These are phyloP conservation scores for Esox niger DNA, from an alignment of 2,113 vertebrate genomes.

Conservation along the genomic window DNA sequence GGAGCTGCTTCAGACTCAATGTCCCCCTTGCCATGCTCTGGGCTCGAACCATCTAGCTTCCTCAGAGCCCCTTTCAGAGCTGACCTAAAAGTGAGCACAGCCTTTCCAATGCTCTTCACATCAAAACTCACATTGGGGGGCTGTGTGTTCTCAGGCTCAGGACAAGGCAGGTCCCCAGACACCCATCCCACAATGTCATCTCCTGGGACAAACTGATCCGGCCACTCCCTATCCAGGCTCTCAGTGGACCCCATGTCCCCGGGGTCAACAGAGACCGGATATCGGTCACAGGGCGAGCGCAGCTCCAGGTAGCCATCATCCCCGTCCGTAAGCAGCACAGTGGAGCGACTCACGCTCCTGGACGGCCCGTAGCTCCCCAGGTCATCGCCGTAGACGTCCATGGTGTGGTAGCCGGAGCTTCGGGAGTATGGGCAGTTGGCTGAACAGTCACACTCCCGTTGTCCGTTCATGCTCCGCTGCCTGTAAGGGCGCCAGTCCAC, in stretches of 20 bases:
- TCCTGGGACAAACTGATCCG: conserved; percentile 40
- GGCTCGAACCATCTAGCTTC: conserved; percentile 72
- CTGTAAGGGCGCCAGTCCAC: conserved; percentile 47
- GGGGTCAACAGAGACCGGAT: conserved; percentile 50
- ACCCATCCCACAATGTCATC: conserved; percentile 42
- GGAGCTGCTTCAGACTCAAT: conserved; percentile 10
- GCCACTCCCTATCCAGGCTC: conserved; percentile 60
- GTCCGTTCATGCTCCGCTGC: conserved; percentile 31
- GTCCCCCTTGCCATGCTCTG: conserved; percentile 38
- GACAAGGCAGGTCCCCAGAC: conserved; percentile 20
- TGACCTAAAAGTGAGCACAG: conserved; percentile 81
- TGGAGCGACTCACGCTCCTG: conserved; percentile 69
- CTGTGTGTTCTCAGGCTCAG: conserved; percentile 48
- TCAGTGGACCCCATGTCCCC: conserved; percentile 58
- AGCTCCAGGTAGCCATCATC: conserved; percentile 58
- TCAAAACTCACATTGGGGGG: conserved; percentile 75
- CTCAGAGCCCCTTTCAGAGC: conserved; percentile 85
- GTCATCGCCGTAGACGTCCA: conserved; percentile 59
- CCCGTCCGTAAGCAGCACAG: conserved; percentile 63
- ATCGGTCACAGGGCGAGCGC: conserved; percentile 56
- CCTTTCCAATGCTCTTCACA: conserved; percentile 79
- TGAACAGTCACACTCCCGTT: conserved; percentile 58
- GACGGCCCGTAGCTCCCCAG: conserved; percentile 56
- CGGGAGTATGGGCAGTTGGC: conserved; percentile 64
- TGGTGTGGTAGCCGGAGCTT: conserved; percentile 70